Conservation (phyloP, 2,113 vertebrate genomes). For the Gasterosteus nipponicus region DNA sequence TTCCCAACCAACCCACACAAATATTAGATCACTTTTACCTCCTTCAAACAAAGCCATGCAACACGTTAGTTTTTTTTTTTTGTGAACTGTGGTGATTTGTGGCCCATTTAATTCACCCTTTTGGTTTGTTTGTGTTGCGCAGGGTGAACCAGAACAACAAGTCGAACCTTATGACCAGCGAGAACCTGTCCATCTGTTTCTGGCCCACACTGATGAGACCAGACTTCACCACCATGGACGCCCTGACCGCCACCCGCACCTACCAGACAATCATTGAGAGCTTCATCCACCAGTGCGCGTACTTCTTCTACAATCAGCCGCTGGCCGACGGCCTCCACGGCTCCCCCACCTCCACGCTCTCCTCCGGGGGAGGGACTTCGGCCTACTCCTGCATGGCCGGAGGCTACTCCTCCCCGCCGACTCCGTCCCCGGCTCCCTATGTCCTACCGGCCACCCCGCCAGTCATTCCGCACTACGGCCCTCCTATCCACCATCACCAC, state of each 20-base stretch:
- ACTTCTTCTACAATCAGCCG: slow-evolving; percentile 92
- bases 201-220: slow-evolving; percentile 96
- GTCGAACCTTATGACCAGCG: slow-evolving; percentile 95
- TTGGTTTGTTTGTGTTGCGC: slow-evolving; percentile 11
- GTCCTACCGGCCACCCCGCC: slow-evolving; percentile 75
- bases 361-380: slow-evolving; percentile 66
- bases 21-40: not conserved
- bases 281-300: slow-evolving; percentile 94
- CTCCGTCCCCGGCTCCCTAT: slow-evolving; percentile 67
- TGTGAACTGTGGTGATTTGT: not conserved
- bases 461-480: slow-evolving; percentile 76
- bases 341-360: slow-evolving; percentile 79
- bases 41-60: not conserved
- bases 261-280: slow-evolving; percentile 98
- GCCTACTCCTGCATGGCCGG: slow-evolving; percentile 78
- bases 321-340: slow-evolving; percentile 80
- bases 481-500: slow-evolving; percentile 73
- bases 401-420: slow-evolving; percentile 67
- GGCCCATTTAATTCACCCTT: not conserved
- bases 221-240: slow-evolving; percentile 95
- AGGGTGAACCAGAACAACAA: slow-evolving; percentile 92
- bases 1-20: not conserved
- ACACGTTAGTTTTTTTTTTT: not conserved
- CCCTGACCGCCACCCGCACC: slow-evolving; percentile 91
- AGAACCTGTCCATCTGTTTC: slow-evolving; percentile 97